Conservation (phyloP, 2,888 invertebrate genomes). For the Conistra vaccinii region DNA sequence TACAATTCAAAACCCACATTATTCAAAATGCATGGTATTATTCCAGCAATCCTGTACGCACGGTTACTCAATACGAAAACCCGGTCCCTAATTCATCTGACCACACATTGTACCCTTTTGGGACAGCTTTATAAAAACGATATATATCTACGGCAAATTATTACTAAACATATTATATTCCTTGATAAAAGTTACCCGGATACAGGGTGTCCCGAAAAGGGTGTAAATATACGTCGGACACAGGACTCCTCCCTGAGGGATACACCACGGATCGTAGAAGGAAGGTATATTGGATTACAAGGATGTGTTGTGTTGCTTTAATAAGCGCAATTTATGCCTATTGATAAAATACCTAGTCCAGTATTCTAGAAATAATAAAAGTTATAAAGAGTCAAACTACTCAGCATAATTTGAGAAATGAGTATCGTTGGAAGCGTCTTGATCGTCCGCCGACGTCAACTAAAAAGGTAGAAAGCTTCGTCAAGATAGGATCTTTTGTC, state of each 20-base stretch:
- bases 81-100: conserved; percentile 27
- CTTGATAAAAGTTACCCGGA: conserved; percentile 25
- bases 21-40: conserved; percentile 1
- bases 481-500: too few relatives aligned
- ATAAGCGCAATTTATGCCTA: conserved; percentile 9
- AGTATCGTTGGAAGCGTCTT: too few relatives aligned
- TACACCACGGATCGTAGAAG: not conserved
- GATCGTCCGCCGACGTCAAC: too few relatives aligned
- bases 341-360: not conserved
- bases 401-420: too few relatives aligned
- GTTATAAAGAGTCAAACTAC: too few relatives aligned
- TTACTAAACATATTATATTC: conserved; percentile 38
- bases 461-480: too few relatives aligned
- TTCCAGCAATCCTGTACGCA: conserved; percentile 1
- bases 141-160: conserved; percentile 47
- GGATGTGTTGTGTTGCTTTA: not conserved
- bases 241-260: conserved; percentile 38
- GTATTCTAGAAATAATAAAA: too few relatives aligned
- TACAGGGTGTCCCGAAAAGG: conserved; percentile 35
- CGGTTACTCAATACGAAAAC: conserved; percentile 11
- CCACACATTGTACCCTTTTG: conserved; percentile 25
- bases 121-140: conserved; percentile 47
- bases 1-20: not conserved
- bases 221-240: conserved; percentile 52
- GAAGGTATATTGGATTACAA: not conserved